Percentiles rank a stretch among this genome's conserved stretches.
Evolutionary conservation across 2,888 invertebrate genomes (phyloP).

Genomic region (Cotesia congregata): DNA sequence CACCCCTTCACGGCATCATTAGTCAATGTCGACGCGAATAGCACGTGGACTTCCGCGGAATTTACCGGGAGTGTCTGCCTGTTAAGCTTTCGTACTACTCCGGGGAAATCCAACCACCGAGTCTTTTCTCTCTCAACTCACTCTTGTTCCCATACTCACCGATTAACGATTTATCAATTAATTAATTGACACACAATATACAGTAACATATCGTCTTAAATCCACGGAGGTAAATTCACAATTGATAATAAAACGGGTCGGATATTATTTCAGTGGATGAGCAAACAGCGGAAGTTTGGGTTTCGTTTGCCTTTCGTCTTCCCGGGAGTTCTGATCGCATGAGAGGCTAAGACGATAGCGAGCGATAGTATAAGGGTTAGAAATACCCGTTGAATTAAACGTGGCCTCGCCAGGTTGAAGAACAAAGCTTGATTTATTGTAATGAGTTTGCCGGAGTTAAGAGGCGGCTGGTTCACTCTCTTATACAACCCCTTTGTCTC

Average conservation of each 20-base stretch:
- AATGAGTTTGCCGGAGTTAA: conserved; percentile 71
- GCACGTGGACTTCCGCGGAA: conserved; percentile 64
- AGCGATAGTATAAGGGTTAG: conserved; percentile 54
- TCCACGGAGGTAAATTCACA: neutral
- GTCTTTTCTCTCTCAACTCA: neutral
- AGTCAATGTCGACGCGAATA: conserved; percentile 69
- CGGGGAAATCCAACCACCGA: conserved; percentile 27
- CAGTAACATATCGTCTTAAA: neutral
- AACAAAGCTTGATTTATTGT: conserved; percentile 71
- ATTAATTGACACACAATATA: neutral
- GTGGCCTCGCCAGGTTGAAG: conserved; percentile 64
- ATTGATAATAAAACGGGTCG: conserved; percentile 6
- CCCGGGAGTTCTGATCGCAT: conserved; percentile 32
- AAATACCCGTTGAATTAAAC: conserved; percentile 64
- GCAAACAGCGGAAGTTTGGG: conserved; percentile 29
- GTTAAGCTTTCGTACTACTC: conserved; percentile 61
- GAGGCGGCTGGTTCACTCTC: conserved; percentile 56
- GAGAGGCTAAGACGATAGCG: conserved; percentile 39
- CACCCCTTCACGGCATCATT: conserved; percentile 67
- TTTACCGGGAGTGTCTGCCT: conserved; percentile 61
- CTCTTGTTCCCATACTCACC: neutral
- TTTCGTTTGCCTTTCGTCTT: conserved; percentile 48
- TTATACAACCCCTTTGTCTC: conserved; percentile 36
- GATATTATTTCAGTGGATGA: conserved; percentile 3
- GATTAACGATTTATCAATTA: neutral